Conservation (phyloP, 2,888 invertebrate genomes). For the Pristionchus mayeri region DNA sequence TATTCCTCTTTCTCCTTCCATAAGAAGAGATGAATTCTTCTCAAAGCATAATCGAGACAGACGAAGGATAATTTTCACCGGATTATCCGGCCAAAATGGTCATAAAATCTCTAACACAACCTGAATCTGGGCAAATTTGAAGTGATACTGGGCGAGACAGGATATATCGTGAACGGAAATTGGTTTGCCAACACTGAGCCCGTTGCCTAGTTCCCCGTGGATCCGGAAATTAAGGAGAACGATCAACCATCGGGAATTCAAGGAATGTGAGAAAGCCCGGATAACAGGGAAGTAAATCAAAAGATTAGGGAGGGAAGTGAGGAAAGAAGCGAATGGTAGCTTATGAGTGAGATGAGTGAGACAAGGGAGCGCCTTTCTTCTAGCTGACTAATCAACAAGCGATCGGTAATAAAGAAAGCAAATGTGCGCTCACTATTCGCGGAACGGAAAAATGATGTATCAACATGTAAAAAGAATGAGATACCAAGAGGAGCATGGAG, state of each 20-base stretch:
- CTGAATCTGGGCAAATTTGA: too few relatives aligned
- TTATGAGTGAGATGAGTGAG: too few relatives aligned
- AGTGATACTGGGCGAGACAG: too few relatives aligned
- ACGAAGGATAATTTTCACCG: neutral
- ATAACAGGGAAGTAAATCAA: neutral
- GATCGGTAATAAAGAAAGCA: neutral
- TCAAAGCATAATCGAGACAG: neutral
- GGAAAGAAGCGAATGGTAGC: neutral
- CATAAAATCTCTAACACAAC: too few relatives aligned
- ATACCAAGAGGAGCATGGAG: neutral
- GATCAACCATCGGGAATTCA: too few relatives aligned
- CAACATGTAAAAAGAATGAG: neutral
- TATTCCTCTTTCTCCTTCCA: neutral
- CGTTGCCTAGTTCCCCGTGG: neutral
- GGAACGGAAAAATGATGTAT: neutral
- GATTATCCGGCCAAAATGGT: too few relatives aligned
- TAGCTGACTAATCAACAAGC: neutral
- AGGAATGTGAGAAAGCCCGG: too few relatives aligned
- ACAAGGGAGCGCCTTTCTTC: neutral
- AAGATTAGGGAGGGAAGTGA: neutral
- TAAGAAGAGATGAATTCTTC: neutral
- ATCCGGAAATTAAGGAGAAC: neutral
- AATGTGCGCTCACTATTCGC: neutral
- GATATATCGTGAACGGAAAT: too few relatives aligned
- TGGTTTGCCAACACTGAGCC: too few relatives aligned